These are phyloP conservation scores for Nycticorax nycticorax DNA, from an alignment of 2,113 vertebrate species.

Conservation along the genomic window DNA sequence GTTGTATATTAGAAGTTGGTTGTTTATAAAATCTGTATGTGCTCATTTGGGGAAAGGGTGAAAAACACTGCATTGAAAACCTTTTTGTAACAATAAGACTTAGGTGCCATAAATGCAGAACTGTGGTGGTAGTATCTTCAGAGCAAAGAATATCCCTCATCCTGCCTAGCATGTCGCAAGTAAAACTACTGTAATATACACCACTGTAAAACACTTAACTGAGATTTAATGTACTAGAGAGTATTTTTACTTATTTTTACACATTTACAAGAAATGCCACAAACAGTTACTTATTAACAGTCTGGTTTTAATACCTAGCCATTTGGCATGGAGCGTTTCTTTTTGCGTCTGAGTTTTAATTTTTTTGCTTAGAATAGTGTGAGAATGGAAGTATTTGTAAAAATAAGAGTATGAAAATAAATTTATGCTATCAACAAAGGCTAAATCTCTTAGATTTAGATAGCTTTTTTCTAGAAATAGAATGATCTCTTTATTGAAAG, in stretches of 20 bases:
- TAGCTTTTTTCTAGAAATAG: not conserved
- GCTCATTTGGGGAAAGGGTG: not conserved
- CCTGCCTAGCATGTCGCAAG: not conserved
- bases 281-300: not conserved
- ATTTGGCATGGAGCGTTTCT: not conserved
- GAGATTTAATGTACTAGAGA: not conserved
- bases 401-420: not conserved
- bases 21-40: not conserved
- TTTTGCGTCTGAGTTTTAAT: not conserved
- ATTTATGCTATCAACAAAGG: not conserved
- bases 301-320: not conserved
- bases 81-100: not conserved
- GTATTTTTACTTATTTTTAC: not conserved
- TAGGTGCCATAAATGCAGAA: not conserved
- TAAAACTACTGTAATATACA: not conserved
- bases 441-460: not conserved
- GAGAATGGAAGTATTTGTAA: not conserved
- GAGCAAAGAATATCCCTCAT: not conserved
- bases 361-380: not conserved
- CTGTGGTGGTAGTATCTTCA: not conserved
- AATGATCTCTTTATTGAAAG: not conserved
- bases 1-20: not conserved
- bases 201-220: not conserved
- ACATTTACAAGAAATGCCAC: not conserved
- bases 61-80: not conserved